Percentiles rank a stretch among this genome's conserved stretches.
Evolutionary conservation across 2,888 invertebrate genomes (phyloP).

Genomic region (Mongoloraphidia duomilia): DNA sequence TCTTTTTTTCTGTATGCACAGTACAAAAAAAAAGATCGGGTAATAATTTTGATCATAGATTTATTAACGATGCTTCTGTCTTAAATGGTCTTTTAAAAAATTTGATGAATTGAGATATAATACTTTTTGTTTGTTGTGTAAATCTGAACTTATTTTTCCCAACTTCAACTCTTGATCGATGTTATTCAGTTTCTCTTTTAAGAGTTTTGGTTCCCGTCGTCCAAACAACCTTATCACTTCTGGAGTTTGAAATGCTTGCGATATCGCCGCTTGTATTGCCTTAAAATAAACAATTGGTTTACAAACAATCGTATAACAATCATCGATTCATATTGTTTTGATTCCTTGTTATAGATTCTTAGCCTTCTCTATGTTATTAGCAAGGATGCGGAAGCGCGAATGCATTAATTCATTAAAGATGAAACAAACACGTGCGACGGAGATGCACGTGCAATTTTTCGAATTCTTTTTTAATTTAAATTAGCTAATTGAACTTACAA

Average conservation of each 20-base stretch:
- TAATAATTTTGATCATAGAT: no score
- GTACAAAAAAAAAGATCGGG: no score
- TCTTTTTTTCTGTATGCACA: no score
- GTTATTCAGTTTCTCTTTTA: constrained; percentile 40
- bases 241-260: constrained; percentile 58
- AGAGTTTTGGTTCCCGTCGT: constrained; percentile 48
- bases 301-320: background rate
- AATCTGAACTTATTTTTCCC: constrained; percentile 37
- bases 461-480: background rate
- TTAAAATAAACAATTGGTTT: constrained; percentile 21
- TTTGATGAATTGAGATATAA: background rate
- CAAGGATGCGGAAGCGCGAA: background rate
- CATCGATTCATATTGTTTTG: background rate
- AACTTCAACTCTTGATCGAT: constrained; percentile 46
- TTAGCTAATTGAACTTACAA: constrained; percentile 30
- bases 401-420: background rate
- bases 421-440: background rate
- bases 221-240: constrained; percentile 61
- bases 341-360: no score
- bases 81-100: no score
- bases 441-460: background rate
- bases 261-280: constrained; percentile 61
- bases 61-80: no score
- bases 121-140: constrained; percentile 37
- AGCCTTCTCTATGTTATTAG: background rate